Conservation (phyloP, 1,140 invertebrate genomes). For the Diprion similis region DNA sequence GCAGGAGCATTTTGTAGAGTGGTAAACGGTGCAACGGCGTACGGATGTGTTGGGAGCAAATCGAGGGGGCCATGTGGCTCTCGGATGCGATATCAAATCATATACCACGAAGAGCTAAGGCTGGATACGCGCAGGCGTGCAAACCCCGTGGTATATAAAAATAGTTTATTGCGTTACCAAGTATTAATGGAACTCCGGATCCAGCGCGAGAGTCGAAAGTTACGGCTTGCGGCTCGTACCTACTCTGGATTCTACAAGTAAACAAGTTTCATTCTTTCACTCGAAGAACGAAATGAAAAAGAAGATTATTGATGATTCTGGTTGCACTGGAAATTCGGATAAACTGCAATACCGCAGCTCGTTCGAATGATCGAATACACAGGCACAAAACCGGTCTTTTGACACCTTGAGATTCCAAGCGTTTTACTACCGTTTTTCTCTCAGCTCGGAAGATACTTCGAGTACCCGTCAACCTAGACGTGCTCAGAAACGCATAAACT, state of each 20-base stretch:
- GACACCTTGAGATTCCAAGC: no score
- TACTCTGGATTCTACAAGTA: no score
- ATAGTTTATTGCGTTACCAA: conserved; percentile 7
- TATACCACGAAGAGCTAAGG: not conserved
- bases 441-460: not conserved
- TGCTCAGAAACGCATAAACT: conserved; percentile 5
- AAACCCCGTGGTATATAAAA: not conserved
- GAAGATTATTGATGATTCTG: no score
- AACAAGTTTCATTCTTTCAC: not conserved
- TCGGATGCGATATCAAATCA: conserved; percentile 1
- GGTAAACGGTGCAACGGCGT: not conserved
- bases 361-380: no score
- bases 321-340: no score
- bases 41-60: not conserved
- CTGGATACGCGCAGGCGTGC: conserved; percentile 6
- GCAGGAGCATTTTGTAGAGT: not conserved
- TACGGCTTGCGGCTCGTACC: not conserved
- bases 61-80: not conserved
- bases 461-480: no score
- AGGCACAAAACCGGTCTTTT: no score
- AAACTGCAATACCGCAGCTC: no score
- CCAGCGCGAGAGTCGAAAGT: not conserved
- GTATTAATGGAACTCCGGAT: conserved; percentile 7
- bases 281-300: not conserved
- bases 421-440: not conserved